Evolutionary conservation across 2,113 vertebrate genomes (phyloP).

Genomic region (Ornithorhynchus anatinus): DNA sequence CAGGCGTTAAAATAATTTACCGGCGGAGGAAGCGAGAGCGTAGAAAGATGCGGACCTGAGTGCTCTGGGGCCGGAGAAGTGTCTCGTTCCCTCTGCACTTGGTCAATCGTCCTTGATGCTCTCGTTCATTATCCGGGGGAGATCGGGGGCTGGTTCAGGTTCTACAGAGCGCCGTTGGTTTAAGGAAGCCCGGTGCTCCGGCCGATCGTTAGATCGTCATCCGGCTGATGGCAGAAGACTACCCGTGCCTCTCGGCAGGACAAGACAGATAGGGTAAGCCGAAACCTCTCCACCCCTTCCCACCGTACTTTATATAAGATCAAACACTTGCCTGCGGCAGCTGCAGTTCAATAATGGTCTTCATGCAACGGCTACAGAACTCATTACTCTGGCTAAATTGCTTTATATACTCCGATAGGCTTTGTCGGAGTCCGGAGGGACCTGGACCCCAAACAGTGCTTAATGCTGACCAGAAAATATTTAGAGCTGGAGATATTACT

Average conservation of each 20-base stretch:
- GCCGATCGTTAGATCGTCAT: constrained; percentile 11
- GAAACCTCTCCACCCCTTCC: neutral
- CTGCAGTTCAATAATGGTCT: constrained; percentile 56
- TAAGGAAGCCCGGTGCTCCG: neutral
- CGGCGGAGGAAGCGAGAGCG: no score
- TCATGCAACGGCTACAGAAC: constrained; percentile 60
- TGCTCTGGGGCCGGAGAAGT: constrained; percentile 15
- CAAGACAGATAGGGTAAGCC: constrained; percentile 7
- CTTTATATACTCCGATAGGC: constrained; percentile 67
- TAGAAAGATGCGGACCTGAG: no score
- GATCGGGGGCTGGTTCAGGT: no score
- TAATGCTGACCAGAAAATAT: constrained; percentile 78
- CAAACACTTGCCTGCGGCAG: constrained; percentile 57
- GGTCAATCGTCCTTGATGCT: constrained; percentile 16
- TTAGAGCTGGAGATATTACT: constrained; percentile 65
- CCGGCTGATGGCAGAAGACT: no score
- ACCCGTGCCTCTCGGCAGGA: constrained; percentile 12
- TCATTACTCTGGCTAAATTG: constrained; percentile 75
- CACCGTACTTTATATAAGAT: constrained; percentile 29
- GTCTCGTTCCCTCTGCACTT: constrained; percentile 24
- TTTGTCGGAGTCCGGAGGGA: constrained; percentile 60
- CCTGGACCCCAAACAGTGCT: constrained; percentile 59
- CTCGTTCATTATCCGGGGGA: constrained; percentile 37
- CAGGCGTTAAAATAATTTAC: no score
- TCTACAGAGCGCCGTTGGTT: neutral